These are phyloP conservation scores for Pithys albifrons DNA, from an alignment of 2,113 vertebrate species.

Conservation along the genomic window DNA sequence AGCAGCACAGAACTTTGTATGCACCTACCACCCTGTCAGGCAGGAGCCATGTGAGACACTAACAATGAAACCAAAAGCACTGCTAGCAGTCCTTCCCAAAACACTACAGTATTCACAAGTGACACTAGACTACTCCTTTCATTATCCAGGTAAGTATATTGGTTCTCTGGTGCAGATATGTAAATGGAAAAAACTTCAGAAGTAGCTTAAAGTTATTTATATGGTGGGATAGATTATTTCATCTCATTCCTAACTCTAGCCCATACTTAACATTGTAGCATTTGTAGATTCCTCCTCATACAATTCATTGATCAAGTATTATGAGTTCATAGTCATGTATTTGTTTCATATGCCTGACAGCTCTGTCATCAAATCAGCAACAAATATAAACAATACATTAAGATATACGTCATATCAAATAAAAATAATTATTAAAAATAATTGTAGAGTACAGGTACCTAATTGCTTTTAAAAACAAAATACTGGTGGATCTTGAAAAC, in stretches of 20 bases:
- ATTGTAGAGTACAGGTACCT: not conserved
- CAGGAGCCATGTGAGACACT: not conserved
- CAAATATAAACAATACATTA: not conserved
- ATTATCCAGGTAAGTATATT: not conserved
- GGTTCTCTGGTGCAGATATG: not conserved
- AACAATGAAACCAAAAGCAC: not conserved
- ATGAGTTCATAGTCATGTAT: not conserved
- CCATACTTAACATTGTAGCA: not conserved
- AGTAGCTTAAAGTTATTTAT: not conserved
- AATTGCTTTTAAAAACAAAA: not conserved
- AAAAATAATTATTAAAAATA: not conserved
- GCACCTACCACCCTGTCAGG: not conserved
- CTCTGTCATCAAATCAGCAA: not conserved
- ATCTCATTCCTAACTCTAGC: not conserved
- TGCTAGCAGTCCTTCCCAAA: not conserved
- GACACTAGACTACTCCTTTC: not conserved
- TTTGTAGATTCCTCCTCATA: not conserved
- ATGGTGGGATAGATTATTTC: not conserved
- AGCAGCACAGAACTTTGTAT: not conserved
- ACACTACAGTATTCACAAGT: not conserved
- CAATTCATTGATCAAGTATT: not conserved
- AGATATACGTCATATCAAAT: not conserved
- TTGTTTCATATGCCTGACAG: not conserved
- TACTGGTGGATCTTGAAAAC: slow-evolving; percentile 17
- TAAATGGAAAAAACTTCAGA: not conserved